These are phyloP conservation scores for Campylomormyrus tamandua DNA, from an alignment of 2,113 vertebrate genomes.

Conservation along the genomic window DNA sequence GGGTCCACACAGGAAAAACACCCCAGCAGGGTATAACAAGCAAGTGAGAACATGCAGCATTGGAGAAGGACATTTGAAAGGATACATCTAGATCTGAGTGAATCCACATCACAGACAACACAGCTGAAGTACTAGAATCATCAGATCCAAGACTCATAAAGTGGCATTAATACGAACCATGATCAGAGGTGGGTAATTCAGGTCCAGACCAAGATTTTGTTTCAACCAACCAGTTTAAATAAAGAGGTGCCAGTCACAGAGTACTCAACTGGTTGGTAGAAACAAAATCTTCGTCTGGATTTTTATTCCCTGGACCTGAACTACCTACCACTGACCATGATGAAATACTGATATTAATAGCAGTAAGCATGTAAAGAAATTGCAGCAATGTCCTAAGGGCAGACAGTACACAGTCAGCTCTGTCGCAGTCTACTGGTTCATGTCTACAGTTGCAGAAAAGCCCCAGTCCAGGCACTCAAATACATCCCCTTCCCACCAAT, in stretches of 20 bases:
- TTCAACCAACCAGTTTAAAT: neutral
- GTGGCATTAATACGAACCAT: neutral
- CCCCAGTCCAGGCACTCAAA: neutral
- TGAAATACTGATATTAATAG: neutral
- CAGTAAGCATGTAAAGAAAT: neutral
- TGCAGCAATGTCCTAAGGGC: neutral
- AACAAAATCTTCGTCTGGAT: too few species aligned
- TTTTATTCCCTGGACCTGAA: neutral
- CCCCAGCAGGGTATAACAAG: neutral
- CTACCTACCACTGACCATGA: neutral
- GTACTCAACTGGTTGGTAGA: neutral
- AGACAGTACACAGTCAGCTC: neutral
- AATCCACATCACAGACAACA: neutral
- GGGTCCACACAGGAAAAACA: neutral
- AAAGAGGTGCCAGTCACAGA: neutral
- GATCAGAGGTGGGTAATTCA: neutral
- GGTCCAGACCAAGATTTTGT: neutral
- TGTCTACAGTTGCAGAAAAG: neutral
- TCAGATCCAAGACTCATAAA: neutral
- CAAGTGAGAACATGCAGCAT: neutral
- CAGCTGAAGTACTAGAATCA: neutral
- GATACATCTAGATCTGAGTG: neutral
- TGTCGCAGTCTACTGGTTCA: neutral
- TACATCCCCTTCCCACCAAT: neutral
- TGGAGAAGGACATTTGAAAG: neutral